Percentiles rank a stretch among this genome's conserved stretches.
These are phyloP conservation scores for Varanus komodoensis DNA, from an alignment of 2,113 vertebrate genomes.

Conservation along the genomic window DNA sequence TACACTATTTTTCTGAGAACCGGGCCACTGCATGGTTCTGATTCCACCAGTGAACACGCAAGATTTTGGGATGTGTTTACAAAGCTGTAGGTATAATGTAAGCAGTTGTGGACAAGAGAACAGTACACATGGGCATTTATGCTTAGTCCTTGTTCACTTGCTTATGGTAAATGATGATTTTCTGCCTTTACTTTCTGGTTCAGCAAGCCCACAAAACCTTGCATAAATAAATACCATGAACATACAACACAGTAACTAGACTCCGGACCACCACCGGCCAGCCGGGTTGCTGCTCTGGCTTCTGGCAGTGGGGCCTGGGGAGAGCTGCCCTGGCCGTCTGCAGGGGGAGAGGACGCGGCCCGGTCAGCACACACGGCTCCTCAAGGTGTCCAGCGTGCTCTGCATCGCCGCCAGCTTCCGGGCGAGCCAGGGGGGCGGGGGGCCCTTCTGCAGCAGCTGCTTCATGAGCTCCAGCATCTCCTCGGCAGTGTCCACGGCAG, in stretches of 20 bases:
- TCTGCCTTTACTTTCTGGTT: not conserved
- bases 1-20: not conserved
- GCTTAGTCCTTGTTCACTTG: not conserved
- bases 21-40: not conserved
- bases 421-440: conserved; percentile 83
- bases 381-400: conserved; percentile 68
- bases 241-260: not conserved
- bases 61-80: not conserved
- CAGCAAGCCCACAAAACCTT: not conserved
- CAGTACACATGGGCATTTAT: not conserved
- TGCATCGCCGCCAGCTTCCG: conserved; percentile 81
- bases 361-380: not conserved
- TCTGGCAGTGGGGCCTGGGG: not conserved
- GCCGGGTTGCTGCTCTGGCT: not conserved
- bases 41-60: not conserved
- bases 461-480: conserved; percentile 81
- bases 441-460: conserved; percentile 64
- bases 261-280: too few relatives aligned
- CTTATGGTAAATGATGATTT: not conserved
- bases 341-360: not conserved
- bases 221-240: not conserved
- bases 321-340: not conserved
- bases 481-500: conserved; percentile 78
- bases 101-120: not conserved
- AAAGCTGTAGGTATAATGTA: not conserved